phyloP scores from a whole-genome alignment of 1,140 invertebrate genomes.

The Thalassaphorura encarpata region DNA sequence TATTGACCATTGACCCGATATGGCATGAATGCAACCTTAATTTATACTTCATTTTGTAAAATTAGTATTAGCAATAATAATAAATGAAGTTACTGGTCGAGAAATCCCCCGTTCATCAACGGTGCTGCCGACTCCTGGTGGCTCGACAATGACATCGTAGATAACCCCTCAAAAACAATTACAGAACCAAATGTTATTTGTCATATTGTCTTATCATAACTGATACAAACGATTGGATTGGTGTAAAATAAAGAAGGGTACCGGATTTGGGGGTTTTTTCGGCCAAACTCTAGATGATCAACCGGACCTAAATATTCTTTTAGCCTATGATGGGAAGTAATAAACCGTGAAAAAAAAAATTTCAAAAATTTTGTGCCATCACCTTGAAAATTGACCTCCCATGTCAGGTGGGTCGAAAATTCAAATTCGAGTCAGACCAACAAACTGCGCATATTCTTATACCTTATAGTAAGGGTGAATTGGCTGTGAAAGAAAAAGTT shows the following conservation, averaged over 20 bases:
- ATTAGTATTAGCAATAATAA: constrained; percentile 6
- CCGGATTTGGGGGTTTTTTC: neutral
- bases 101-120: constrained; percentile 94
- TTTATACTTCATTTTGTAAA: constrained; percentile 4
- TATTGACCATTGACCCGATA: constrained; percentile 97
- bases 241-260: neutral
- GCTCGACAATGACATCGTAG: constrained; percentile 97
- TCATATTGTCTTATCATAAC: neutral
- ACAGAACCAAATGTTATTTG: neutral
- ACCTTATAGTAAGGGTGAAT: too few species aligned
- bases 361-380: too few species aligned
- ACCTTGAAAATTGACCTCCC: too few species aligned
- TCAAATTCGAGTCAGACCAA: too few species aligned
- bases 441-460: too few species aligned
- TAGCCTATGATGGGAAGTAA: too few species aligned
- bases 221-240: neutral
- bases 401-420: too few species aligned
- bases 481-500: too few species aligned
- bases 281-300: neutral
- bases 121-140: constrained; percentile 92
- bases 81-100: constrained; percentile 56
- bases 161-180: constrained; percentile 70
- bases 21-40: constrained; percentile 91
- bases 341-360: too few species aligned
- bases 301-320: neutral